Evolutionary conservation across 2,113 vertebrate genomes (phyloP).

Genomic region (Leucosticte australis): DNA sequence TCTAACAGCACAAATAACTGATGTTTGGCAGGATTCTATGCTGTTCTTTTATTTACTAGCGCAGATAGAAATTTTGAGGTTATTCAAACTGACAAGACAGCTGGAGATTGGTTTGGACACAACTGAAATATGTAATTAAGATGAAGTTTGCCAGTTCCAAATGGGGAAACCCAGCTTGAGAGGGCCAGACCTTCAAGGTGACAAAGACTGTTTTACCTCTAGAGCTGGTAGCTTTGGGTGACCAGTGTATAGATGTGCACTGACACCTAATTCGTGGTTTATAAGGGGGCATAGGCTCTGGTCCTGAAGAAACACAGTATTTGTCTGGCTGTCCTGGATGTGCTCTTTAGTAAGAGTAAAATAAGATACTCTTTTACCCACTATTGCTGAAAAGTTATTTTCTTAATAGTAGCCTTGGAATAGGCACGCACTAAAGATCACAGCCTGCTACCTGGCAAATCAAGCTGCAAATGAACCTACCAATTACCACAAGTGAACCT

Average conservation of each 20-base stretch:
- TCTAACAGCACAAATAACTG: neutral
- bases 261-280: neutral
- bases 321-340: neutral
- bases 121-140: neutral
- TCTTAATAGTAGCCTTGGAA: neutral
- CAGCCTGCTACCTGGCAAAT: neutral
- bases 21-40: neutral
- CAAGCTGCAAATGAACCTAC: neutral
- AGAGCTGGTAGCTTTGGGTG: neutral
- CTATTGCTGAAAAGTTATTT: neutral
- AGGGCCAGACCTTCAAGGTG: neutral
- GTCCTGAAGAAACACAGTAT: neutral
- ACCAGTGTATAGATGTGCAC: fast-evolving
- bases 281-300: neutral
- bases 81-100: neutral
- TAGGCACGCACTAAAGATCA: neutral
- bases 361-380: neutral
- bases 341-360: neutral
- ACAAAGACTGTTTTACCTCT: neutral
- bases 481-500: neutral
- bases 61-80: neutral
- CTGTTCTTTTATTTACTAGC: neutral
- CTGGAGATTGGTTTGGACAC: neutral
- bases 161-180: neutral
- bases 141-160: neutral